These are phyloP conservation scores for Cryptoblepharus egeriae DNA, from an alignment of 2,797 vertebrate species.

Conservation along the genomic window DNA sequence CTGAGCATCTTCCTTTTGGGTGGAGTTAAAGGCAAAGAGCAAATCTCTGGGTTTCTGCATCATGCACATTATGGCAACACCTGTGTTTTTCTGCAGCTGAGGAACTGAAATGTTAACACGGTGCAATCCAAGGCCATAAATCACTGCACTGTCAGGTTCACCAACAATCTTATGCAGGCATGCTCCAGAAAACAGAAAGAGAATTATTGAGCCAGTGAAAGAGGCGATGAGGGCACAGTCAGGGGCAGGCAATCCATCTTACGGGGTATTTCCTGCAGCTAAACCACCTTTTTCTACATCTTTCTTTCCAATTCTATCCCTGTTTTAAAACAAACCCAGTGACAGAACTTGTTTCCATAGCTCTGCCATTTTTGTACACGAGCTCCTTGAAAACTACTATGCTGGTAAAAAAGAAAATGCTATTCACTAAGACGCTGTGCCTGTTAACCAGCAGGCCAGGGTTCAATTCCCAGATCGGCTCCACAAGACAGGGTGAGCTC, in stretches of 20 bases:
- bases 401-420: neutral
- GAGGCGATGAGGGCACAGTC: neutral
- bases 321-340: conserved; percentile 30
- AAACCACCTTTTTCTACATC: neutral
- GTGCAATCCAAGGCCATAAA: conserved; percentile 15
- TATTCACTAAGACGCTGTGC: no score
- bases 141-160: conserved; percentile 2
- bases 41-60: neutral
- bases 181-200: conserved; percentile 2
- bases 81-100: conserved; percentile 9
- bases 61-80: neutral
- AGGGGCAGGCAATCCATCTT: conserved; percentile 9
- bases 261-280: conserved; percentile 14
- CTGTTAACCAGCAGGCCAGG: no score
- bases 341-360: conserved; percentile 8
- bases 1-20: neutral
- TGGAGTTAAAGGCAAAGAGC: conserved; percentile 8
- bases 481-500: no score
- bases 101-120: conserved; percentile 7
- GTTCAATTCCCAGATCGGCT: no score
- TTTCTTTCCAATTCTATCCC: conserved; percentile 1
- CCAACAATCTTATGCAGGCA: conserved; percentile 16
- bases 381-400: neutral
- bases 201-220: neutral
- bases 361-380: neutral